Evolutionary conservation across 2,113 vertebrate genomes (phyloP), one percentile per base, ranked within the genome.

Genomic region (Pogonocichla stellata): DNA sequence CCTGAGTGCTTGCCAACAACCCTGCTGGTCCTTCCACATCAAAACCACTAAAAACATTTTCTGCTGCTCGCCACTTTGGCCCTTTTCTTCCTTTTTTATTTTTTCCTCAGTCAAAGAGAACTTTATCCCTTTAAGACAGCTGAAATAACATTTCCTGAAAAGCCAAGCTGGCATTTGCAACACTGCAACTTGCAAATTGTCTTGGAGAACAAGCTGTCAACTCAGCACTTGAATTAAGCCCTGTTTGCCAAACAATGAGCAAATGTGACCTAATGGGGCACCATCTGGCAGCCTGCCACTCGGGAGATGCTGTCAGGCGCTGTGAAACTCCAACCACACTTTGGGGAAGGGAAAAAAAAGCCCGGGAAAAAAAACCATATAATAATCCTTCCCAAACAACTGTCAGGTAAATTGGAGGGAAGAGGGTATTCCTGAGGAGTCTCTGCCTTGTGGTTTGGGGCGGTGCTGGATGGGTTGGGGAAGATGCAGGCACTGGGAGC

Each of bases 171-270:
- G 96, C 95, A 96, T 96, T 96, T 97, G 94, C 92, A 88, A 82
- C 85, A 34, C 80, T 56, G 91, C 93, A 87, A 94, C 92, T 92
- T 70, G 92, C 92, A 97, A 97, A 97, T 95, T 92, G 97, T 96
- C 94, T 97, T 74, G 77, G 91, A 97, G 96, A 95, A 92, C 94
- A 97, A 96, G 96, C 96, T 97, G 96, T 97, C 97, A 97, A 96
- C 92, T 97, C 95, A 97, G 96, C 96, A 96, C 93, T 97, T 80
- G 93, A 95, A 96, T 94, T 89, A 97, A 94, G 94, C 92, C 8
- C 96, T 95, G 89, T 96, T 97, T 96, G 95, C 96, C 96, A 97
- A 97, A 97, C 96, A 96, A 96, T 70, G 93, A 97, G 91, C 95
- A 96, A 96, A 92, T 75, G 92, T 93, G 96, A 97, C 97, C 96